These are phyloP conservation scores for Yponomeuta malinellus DNA, from an alignment of 2,888 invertebrate species.

Conservation along the genomic window DNA sequence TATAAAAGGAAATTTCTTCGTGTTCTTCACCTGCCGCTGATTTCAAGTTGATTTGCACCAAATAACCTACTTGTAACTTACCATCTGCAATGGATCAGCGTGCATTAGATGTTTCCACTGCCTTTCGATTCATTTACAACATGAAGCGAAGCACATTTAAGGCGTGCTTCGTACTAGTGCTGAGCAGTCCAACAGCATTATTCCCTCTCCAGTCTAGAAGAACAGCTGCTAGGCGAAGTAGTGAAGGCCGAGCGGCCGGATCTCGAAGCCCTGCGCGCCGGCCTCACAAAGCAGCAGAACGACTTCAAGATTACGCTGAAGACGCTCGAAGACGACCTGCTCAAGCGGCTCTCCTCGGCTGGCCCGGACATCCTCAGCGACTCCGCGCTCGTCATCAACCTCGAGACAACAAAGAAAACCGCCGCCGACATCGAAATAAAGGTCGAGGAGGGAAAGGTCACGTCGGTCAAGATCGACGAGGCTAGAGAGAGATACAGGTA, in stretches of 20 bases:
- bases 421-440: conserved; percentile 92
- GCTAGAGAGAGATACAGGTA: conserved; percentile 90
- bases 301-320: conserved; percentile 95
- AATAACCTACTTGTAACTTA: no score
- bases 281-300: conserved; percentile 93
- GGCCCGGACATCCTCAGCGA: conserved; percentile 95
- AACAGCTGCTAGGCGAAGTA: conserved; percentile 94
- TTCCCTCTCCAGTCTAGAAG: conserved; percentile 79
- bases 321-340: conserved; percentile 91
- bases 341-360: conserved; percentile 90
- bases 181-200: no score
- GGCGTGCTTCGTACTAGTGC: no score
- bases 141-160: no score
- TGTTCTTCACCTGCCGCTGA: no score
- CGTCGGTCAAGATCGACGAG: conserved; percentile 91
- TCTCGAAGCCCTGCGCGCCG: conserved; percentile 86
- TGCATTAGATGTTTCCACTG: no score
- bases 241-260: conserved; percentile 95
- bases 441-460: conserved; percentile 90
- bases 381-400: conserved; percentile 91
- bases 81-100: no score
- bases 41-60: no score
- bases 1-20: no score
- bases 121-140: no score
- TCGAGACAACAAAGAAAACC: conserved; percentile 95